Conservation (phyloP, 2,113 vertebrate species). For the Pollachius pollachius region DNA sequence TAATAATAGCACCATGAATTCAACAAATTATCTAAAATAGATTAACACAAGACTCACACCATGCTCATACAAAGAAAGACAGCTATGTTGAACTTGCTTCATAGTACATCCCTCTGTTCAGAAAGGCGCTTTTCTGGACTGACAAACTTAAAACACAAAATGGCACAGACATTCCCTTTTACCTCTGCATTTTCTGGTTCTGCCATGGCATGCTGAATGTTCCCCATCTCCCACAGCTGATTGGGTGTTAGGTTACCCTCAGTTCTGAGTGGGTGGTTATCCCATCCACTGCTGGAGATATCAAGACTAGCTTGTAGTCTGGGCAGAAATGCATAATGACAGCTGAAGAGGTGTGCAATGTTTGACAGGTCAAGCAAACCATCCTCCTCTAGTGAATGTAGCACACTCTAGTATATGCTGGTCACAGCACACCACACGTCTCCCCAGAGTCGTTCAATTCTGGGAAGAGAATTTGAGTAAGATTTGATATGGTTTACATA, state of each 20-base stretch:
- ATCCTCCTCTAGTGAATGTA: neutral
- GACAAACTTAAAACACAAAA: too few relatives aligned
- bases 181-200: neutral
- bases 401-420: neutral
- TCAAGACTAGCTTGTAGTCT: neutral
- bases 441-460: conserved; percentile 2
- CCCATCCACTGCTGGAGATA: neutral
- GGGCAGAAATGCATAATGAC: conserved; percentile 4
- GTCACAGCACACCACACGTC: neutral
- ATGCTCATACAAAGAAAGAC: too few relatives aligned
- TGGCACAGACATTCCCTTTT: too few relatives aligned
- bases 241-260: neutral
- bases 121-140: too few relatives aligned
- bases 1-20: too few relatives aligned
- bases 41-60: too few relatives aligned
- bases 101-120: too few relatives aligned
- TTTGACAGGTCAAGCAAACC: neutral
- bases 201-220: neutral
- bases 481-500: too few relatives aligned
- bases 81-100: too few relatives aligned
- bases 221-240: neutral
- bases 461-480: too few relatives aligned
- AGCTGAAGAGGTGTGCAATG: neutral
- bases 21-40: too few relatives aligned
- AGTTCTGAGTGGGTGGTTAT: neutral